Conservation (phyloP, 2,113 vertebrate genomes). For the Salvelinus namaycush region DNA sequence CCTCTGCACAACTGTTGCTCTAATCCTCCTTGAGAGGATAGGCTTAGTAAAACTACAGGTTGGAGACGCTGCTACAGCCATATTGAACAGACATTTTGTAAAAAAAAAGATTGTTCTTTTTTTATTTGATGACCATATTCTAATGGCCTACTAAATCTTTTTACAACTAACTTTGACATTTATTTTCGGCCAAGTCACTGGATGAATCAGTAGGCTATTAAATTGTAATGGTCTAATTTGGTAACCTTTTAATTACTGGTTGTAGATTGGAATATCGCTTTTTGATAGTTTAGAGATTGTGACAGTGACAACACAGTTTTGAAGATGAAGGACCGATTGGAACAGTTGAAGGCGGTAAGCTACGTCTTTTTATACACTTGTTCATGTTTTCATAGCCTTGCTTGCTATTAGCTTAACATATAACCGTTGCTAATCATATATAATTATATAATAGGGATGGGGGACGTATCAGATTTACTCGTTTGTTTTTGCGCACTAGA, state of each 20-base stretch:
- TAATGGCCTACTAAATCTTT: not conserved
- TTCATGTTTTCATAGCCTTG: not conserved
- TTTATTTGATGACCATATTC: not conserved
- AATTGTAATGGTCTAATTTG: conserved; percentile 17
- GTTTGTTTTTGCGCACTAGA: no score
- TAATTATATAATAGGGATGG: no score
- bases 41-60: conserved; percentile 68
- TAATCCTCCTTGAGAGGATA: conserved; percentile 78
- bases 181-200: not conserved
- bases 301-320: not conserved
- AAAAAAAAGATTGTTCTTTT: conserved; percentile 15
- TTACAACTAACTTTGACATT: not conserved
- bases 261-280: conserved; percentile 1
- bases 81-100: conserved; percentile 35
- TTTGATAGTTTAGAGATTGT: not conserved
- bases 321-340: conserved; percentile 92
- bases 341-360: conserved; percentile 88
- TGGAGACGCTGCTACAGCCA: conserved; percentile 43
- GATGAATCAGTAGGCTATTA: conserved; percentile 14
- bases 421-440: no score
- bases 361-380: not conserved
- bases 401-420: not conserved
- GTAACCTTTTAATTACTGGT: conserved; percentile 28
- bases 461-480: no score
- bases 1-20: conserved; percentile 58